phyloP scores from a whole-genome alignment of 2,888 invertebrate genomes.

The Cephus spinipes region DNA sequence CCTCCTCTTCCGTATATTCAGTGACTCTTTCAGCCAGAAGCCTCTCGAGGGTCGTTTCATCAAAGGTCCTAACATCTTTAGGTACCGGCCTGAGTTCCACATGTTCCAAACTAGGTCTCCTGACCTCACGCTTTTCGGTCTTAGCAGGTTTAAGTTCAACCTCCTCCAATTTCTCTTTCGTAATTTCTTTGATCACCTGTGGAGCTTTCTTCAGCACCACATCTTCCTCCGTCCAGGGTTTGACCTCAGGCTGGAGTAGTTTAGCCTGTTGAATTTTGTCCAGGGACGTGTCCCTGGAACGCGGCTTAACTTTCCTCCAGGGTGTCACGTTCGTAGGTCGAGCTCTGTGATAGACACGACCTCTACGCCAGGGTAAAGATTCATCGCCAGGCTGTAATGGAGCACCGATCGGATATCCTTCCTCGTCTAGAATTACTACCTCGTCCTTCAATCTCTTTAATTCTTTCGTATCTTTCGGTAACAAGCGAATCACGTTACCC shows the following conservation, averaged over 20 bases:
- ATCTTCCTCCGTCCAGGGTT: constrained; percentile 63
- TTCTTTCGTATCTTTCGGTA: constrained; percentile 41
- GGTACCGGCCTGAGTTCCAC: constrained; percentile 48
- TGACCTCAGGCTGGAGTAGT: constrained; percentile 38
- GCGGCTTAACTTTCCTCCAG: constrained; percentile 52
- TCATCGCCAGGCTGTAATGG: constrained; percentile 66
- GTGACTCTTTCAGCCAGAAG: constrained; percentile 30
- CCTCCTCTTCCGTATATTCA: constrained; percentile 38
- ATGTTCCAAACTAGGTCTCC: constrained; percentile 40
- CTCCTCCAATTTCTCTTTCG: constrained; percentile 52
- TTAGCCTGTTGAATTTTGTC: constrained; percentile 45
- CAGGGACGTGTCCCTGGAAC: constrained; percentile 48
- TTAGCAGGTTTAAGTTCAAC: constrained; percentile 69
- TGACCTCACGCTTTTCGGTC: constrained; percentile 61
- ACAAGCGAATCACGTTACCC: constrained; percentile 39
- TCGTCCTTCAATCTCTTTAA: constrained; percentile 32
- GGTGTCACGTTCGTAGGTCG: constrained; percentile 43
- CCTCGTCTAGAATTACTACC: constrained; percentile 57
- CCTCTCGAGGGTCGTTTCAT: constrained; percentile 27
- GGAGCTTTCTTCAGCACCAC: constrained; percentile 60
- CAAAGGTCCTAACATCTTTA: constrained; percentile 23
- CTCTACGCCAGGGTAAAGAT: constrained; percentile 69
- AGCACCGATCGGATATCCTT: constrained; percentile 66
- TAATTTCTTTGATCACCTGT: constrained; percentile 44
- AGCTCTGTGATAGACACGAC: constrained; percentile 49